Base-by-base conservation (phyloP, 1,140 invertebrate genomes). In the Choristoneura fumiferana region DNA sequence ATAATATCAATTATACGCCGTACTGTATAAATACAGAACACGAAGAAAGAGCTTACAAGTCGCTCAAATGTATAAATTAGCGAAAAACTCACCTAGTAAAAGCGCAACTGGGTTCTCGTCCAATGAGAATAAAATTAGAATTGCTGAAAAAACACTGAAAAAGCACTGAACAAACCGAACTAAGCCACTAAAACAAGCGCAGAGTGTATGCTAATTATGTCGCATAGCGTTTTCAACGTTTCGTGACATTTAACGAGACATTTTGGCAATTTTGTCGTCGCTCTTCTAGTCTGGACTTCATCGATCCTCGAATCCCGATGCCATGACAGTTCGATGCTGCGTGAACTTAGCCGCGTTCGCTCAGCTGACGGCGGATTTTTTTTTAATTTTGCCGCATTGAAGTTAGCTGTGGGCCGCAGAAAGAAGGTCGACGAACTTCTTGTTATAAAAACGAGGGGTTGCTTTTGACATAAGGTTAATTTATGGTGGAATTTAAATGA, bases 51-150 rank as follows among this genome's bases (percentile, higher is more conserved):
- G 43, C 8, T 33, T 22, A n/a, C 4, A 49, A n/a, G 5, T 29
- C 12, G 43, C 18, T 49, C 6, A 49, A 13, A 12, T 12, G 43
- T 49, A 49, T 49, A 65, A 57, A 69, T 75, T 76, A 74, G 68
- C 39, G 69, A 34, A 68, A 67, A 76, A 84, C 84, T 87, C 70
- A 87, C 84, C 82, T 63, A 59, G 74, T 78, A 79, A 82, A 81
- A 80, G 75, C 71, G 73, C 71, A 76, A 76, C 67, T 70, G 71
- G 76, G 71, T 75, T 64, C 67, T 67, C 62, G 66, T 64, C 58
- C 67, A 76, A 78, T 70, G 69, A 60, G 83, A 84, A 88, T 80
- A 84, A 84, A 88, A 73, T 88, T 88, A 88, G 84, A 85, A 75
- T 64, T 72, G 63, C 71, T 74, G 69, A 75, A 81, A 82, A 82